These are phyloP conservation scores for Pseudopodoces humilis DNA, from an alignment of 2,113 vertebrate genomes.

Conservation along the genomic window DNA sequence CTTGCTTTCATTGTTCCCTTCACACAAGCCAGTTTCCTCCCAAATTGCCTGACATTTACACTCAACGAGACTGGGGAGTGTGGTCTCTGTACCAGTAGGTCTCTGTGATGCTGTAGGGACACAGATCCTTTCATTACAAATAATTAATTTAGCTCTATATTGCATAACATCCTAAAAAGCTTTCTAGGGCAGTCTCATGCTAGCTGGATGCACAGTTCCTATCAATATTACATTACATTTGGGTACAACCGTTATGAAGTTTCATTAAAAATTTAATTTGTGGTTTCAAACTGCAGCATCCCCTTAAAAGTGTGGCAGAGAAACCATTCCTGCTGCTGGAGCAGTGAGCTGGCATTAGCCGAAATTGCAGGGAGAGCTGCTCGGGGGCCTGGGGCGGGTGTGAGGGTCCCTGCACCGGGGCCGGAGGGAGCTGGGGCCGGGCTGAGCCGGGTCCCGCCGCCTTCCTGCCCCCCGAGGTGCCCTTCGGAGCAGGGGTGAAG, in stretches of 20 bases:
- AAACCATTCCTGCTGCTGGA: neutral
- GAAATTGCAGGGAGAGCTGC: neutral
- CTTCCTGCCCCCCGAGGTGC: neutral
- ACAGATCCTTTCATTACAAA: slow-evolving; percentile 69
- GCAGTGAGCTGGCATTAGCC: neutral
- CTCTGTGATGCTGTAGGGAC: slow-evolving; percentile 56
- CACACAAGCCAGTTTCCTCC: neutral
- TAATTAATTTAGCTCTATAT: slow-evolving; percentile 77
- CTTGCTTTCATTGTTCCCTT: neutral
- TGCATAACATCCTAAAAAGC: slow-evolving; percentile 79
- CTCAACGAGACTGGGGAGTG: neutral
- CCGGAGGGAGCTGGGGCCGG: neutral
- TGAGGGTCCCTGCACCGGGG: fast-evolving
- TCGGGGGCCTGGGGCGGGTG: neutral
- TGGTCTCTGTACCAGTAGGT: slow-evolving; percentile 26
- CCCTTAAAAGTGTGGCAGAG: slow-evolving; percentile 57
- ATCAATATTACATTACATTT: slow-evolving; percentile 76
- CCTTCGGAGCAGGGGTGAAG: fast-evolving
- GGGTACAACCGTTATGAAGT: slow-evolving; percentile 69
- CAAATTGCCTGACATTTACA: slow-evolving; percentile 26
- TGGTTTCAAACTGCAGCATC: slow-evolving; percentile 73
- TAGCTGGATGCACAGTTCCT: slow-evolving; percentile 65
- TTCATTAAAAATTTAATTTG: slow-evolving; percentile 83
- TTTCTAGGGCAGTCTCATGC: slow-evolving; percentile 72
- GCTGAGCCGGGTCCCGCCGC: fast-evolving